Evolutionary conservation across 2,113 vertebrate genomes (phyloP).

Genomic region (Gymnocephalus cernua): DNA sequence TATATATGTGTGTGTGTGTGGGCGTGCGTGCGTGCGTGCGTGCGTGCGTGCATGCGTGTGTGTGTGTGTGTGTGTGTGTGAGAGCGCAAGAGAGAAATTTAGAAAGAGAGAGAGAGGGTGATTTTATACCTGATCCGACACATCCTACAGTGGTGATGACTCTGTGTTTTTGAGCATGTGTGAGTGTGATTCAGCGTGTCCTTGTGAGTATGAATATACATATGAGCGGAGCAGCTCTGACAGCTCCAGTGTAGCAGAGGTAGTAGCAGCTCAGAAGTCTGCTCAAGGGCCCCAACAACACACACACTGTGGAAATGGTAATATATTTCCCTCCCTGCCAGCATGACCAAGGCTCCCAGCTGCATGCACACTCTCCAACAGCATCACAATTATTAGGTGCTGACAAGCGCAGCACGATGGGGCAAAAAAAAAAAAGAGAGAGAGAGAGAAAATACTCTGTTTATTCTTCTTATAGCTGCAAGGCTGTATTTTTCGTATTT

Average conservation of each 20-base stretch:
- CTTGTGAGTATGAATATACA: slow-evolving; percentile 10
- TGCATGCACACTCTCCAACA: slow-evolving; percentile 59
- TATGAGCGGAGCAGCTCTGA: slow-evolving; percentile 63
- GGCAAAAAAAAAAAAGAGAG: not conserved
- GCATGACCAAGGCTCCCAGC: slow-evolving; percentile 43
- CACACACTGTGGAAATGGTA: slow-evolving; percentile 67
- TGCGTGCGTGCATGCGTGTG: too few species aligned
- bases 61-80: not conserved
- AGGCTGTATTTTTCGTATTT: slow-evolving; percentile 34
- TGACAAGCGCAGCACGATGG: slow-evolving; percentile 39
- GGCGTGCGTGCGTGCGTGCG: not conserved
- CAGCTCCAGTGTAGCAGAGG: slow-evolving; percentile 74
- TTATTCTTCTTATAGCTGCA: slow-evolving; percentile 30
- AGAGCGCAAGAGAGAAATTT: not conserved
- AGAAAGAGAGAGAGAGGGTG: not conserved
- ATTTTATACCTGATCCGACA: slow-evolving; percentile 13
- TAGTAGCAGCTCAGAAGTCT: slow-evolving; percentile 61
- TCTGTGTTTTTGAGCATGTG: slow-evolving; percentile 9
- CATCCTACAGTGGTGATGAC: not conserved
- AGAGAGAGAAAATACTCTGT: not conserved
- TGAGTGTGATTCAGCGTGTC: slow-evolving; percentile 25
- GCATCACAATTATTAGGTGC: slow-evolving; percentile 59
- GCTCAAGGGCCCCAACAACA: slow-evolving; percentile 61
- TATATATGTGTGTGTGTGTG: too few species aligned
- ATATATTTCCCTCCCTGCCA: slow-evolving; percentile 59